These are phyloP conservation scores for Chaetura pelagica DNA, from an alignment of 2,113 vertebrate species.

Conservation along the genomic window DNA sequence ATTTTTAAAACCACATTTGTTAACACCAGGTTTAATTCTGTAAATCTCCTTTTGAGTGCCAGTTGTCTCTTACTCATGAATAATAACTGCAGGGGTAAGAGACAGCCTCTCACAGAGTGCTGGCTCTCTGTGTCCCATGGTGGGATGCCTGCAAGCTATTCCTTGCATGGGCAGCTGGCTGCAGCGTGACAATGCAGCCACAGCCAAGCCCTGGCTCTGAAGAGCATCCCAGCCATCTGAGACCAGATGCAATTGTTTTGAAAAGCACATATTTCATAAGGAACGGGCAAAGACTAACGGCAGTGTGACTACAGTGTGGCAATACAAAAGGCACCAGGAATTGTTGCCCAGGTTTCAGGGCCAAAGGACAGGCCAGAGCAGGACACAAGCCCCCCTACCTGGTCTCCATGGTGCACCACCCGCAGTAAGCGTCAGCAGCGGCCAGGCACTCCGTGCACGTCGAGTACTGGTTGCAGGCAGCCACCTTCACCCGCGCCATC, in stretches of 20 bases:
- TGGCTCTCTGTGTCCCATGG: not conserved
- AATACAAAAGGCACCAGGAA: not conserved
- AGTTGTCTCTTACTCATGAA: not conserved
- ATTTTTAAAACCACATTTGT: not conserved
- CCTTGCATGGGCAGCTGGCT: not conserved
- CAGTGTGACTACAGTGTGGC: not conserved
- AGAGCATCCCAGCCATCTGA: not conserved
- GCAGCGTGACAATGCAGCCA: not conserved
- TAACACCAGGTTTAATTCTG: not conserved
- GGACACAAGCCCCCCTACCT: conserved; percentile 74
- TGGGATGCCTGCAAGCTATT: not conserved
- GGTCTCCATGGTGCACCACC: conserved; percentile 94
- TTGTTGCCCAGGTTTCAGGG: not conserved
- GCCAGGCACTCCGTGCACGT: conserved; percentile 88
- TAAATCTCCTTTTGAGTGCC: not conserved
- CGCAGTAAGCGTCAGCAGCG: conserved; percentile 89
- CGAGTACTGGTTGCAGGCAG: conserved; percentile 83
- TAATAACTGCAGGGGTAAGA: not conserved
- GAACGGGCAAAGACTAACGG: not conserved
- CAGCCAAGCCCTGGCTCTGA: not conserved
- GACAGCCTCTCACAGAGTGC: not conserved
- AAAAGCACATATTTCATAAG: not conserved
- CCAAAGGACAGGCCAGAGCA: fast-evolving
- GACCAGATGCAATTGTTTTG: not conserved
- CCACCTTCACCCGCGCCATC: conserved; percentile 91